A percentile compares a stretch with the other conserved stretches of the same genome.
Conservation (phyloP, 2,888 invertebrate genomes). For the Mesochorus sp. region DNA sequence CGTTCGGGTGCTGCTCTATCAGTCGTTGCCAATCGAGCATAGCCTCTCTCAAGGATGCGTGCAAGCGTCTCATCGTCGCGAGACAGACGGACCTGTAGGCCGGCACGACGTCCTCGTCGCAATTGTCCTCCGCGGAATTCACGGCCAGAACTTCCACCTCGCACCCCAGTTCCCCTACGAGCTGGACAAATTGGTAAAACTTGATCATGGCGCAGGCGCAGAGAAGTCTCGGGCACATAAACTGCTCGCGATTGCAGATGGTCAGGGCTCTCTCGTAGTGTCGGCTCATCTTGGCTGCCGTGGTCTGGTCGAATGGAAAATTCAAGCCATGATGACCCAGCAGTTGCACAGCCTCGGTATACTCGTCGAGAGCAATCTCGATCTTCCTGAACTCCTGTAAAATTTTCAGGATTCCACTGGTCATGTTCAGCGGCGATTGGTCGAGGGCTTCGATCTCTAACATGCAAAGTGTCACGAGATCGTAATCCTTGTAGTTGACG, state of each 20-base stretch:
- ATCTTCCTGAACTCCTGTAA: conserved; percentile 70
- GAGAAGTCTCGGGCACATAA: too few relatives aligned
- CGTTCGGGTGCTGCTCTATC: conserved; percentile 11
- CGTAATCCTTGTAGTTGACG: conserved; percentile 67
- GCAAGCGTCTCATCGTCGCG: conserved; percentile 69
- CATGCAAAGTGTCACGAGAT: conserved; percentile 70
- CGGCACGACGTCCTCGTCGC: conserved; percentile 71
- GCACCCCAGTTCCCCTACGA: conserved; percentile 22
- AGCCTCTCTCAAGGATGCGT: conserved; percentile 69
- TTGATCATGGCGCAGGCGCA: conserved; percentile 68
- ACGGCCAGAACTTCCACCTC: conserved; percentile 73
- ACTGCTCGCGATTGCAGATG: too few relatives aligned
- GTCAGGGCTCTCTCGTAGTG: too few relatives aligned
- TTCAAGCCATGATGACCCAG: conserved; percentile 68
- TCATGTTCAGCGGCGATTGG: conserved; percentile 67
- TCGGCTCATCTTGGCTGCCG: too few relatives aligned
- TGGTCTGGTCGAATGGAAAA: too few relatives aligned
- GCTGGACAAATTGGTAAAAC: conserved; percentile 72
- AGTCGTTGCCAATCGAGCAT: conserved; percentile 68
- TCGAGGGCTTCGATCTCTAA: conserved; percentile 71
- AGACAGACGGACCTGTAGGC: conserved; percentile 75
- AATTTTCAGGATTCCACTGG: too few relatives aligned
- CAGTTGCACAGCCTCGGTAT: conserved; percentile 70
- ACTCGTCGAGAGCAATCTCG: conserved; percentile 68
- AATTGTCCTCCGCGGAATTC: conserved; percentile 11